Base-by-base conservation (phyloP, 2,888 invertebrate species). In the Euproctis similis region DNA sequence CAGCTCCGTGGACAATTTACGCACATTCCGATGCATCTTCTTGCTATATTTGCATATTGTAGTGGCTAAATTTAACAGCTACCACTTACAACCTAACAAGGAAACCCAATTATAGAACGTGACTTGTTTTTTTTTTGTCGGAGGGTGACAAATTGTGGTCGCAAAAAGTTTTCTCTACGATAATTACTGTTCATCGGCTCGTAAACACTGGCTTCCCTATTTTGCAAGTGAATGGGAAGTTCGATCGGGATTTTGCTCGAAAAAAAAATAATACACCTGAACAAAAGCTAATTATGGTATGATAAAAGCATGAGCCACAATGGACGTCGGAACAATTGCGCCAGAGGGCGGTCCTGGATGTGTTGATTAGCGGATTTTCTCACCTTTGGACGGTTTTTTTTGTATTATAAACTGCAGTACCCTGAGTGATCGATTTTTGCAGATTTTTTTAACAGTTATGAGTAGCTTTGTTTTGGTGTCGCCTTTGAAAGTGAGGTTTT, bases 311-410 rank as follows among this genome's bases (percentile, higher is more conserved):
- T 49, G 36, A 37, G 42, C 52, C 52, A 74, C 77, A 74, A 75
- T 69, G 59, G 66, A 34, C 49, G 47, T 46, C 48, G 57, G 58
- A 54, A 59, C 68, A 59, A 63, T 59, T 50, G 59, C 61, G 58
- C 61, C 47, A 57, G 46, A 45, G 75, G 66, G 67, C 61, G 67
- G 44, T 46, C 26, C 50, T 47, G 46, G 46, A 65, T 53, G 67
- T 70, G 70, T 61, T 81, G 78, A 84, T 82, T 82, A 81, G 62
- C 59, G 49, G 69, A 75, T 71, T 80, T 82, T 84, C 82, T 81
- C 82, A 84, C 82, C 81, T 81, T 68, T 51, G 41, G 46, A 70
- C 66, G 72, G 67, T 60, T 55, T 54, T 54, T 44, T 46, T 68
- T 71, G 72, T 21, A 72, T 73, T 69, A 55, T 53, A 37, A 32